Evolutionary conservation across 92 coral and sea anemone species (phyloP), one percentile per base, ranked within the genome.

Genomic region (Umimayanthus kanabou): DNA sequence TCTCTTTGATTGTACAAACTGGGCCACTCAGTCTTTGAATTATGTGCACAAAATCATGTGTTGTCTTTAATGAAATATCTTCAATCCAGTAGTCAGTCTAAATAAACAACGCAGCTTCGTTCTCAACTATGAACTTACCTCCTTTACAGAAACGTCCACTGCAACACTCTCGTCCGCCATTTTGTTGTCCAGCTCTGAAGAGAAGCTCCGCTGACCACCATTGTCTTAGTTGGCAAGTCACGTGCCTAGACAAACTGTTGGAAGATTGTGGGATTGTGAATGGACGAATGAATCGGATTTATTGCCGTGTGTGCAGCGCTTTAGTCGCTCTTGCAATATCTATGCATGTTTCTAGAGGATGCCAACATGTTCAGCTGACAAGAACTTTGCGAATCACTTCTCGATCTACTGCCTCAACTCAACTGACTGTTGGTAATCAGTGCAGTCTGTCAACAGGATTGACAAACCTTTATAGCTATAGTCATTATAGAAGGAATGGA

Each of bases 101-200:
- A 37, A n/a, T 7, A 25, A 40, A 42, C 1, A 26, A 55, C n/a
- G 26, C 69, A 58, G 33, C 4, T 33, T 53, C 18, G 16, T n/a
- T 37, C n/a, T 73, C 39, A 29, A 39, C 0, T 30, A 5, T 14
- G 5, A 58, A 9, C 73, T 80, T 67, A 82, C 86, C 65, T 67
- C 75, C 45, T 22, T 67, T 9, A 82, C 86, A 5, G 33, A n/a
- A 82, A 42, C 18, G 23, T 82, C 86, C 33, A 82, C 23, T 0
- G 28, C 16, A 66, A 82, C 77, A 4, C 25, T 39, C 8, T 82
- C 86, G 77, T 67, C 86, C 76, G 86, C 86, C 86, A 82, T 82
- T 42, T 82, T 82, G 76, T 82, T 82, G 43, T 15, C 39, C 23
- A 40, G 39, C n/a, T 39, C 42, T 72, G 39, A 72, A 23, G 57